phyloP scores from a whole-genome alignment of 2,797 vertebrate genomes.

The Peromyscus eremicus region DNA sequence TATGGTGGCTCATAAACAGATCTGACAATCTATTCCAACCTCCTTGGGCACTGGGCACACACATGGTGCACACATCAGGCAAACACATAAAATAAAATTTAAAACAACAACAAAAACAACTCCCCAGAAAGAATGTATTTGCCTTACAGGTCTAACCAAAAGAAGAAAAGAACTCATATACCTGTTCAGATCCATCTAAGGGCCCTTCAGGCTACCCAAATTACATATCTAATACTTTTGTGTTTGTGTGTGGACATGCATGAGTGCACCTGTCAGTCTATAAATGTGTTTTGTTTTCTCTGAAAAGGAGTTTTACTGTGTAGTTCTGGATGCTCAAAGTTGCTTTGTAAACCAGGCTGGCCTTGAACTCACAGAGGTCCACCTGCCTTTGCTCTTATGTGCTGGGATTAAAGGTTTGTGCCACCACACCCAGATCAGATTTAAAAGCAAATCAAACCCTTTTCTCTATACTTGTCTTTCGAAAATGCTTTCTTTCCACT shows the following conservation, averaged over 20 bases:
- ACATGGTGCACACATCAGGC: not conserved
- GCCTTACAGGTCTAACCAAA: not conserved
- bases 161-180: not conserved
- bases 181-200: not conserved
- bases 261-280: not conserved
- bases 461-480: not conserved
- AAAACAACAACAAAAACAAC: not conserved
- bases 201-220: not conserved
- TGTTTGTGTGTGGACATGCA: not conserved
- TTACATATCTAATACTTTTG: not conserved
- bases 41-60: not conserved
- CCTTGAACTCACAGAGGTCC: not conserved
- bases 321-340: not conserved
- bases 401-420: not conserved
- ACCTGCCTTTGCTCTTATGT: not conserved
- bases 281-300: not conserved
- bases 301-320: too few relatives aligned
- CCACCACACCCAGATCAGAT: not conserved
- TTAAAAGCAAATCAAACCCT: not conserved
- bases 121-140: not conserved
- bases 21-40: not conserved
- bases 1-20: not conserved
- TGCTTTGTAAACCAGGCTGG: not conserved
- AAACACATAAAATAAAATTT: not conserved
- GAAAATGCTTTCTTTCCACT: constrained; percentile 4